Evolutionary conservation across 2,888 invertebrate genomes (phyloP).

Genomic region (Tuta absoluta): DNA sequence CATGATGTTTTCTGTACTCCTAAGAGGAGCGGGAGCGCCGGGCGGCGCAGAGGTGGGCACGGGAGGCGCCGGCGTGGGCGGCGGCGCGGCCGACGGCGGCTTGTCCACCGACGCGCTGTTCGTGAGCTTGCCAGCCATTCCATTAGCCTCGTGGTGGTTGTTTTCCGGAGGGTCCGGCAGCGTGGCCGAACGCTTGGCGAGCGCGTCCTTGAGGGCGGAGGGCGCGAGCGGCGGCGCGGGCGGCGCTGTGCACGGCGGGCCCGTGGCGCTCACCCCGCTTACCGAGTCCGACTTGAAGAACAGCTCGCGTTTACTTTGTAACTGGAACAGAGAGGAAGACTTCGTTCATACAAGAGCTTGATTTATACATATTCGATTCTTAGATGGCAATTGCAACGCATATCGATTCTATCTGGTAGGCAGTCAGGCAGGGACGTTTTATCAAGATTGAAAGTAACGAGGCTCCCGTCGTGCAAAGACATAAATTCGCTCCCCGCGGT

Average conservation of each 20-base stretch:
- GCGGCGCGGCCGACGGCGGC: slow-evolving; percentile 68
- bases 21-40: slow-evolving; percentile 55
- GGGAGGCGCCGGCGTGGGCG: slow-evolving; percentile 74
- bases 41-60: slow-evolving; percentile 64
- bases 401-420: slow-evolving; percentile 22
- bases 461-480: slow-evolving; percentile 48
- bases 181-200: slow-evolving; percentile 71
- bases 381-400: not conserved
- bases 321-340: slow-evolving; percentile 70
- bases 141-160: slow-evolving; percentile 78
- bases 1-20: slow-evolving; percentile 75
- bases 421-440: slow-evolving; percentile 33
- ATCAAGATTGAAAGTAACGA: slow-evolving; percentile 41
- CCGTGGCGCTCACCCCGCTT: slow-evolving; percentile 71
- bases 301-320: slow-evolving; percentile 92
- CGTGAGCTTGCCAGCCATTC: slow-evolving; percentile 66
- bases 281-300: slow-evolving; percentile 89
- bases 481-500: slow-evolving; percentile 49
- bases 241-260: slow-evolving; percentile 66
- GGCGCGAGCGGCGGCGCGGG: slow-evolving; percentile 74
- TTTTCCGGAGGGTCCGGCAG: slow-evolving; percentile 71
- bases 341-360: not conserved
- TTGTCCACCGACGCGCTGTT: slow-evolving; percentile 71
- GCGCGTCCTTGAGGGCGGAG: slow-evolving; percentile 76
- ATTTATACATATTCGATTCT: not conserved